Base-by-base conservation (phyloP, 2,113 vertebrate species). In the Scopus umbretta region DNA sequence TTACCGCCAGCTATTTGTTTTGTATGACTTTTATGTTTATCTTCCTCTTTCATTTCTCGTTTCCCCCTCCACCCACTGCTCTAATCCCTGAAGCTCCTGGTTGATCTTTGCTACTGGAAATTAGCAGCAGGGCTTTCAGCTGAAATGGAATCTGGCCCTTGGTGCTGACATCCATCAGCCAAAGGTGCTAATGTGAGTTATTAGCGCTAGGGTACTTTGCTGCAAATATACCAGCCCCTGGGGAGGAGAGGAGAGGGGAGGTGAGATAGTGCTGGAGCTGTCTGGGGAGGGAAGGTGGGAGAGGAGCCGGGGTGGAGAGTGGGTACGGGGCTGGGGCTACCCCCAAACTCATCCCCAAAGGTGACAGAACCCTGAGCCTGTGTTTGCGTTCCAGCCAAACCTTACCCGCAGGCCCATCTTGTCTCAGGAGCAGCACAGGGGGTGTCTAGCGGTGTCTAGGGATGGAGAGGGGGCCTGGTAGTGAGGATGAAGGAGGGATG, bases 1-100 rank as follows among this genome's bases (percentile, higher is more conserved):
- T 92, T 80, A 65, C 96, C 73, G 70, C 89, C 89, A 85, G 97
- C 86, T 96, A 95, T 97, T 97, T 97, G 92, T 96, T 97, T 94
- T 95, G 84, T 73, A 45, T 49, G 62, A 95, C 84, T 97, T 94
- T 92, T 42, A 94, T 95, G 89, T 97, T 97, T 95, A 91, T 88
- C 73, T 92, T 95, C 83, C 66, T 65, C 91, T 91, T 85, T 81
- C 68, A 63, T 66, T 92, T 61, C 92, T 75, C 4, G 0, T 95
- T 92, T 72, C 21, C 55, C 90, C 72, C 59, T 92, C 81, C 68
- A 80, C 70, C 59, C 59, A 38, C 47, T 22, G 50, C 92, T 93
- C 45, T 62, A 42, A 74, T 78, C 58, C 53, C 92, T 1, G 4
- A 80, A 50, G 59, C 56, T 94, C 90, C 49, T 10, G 7, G 59